Percentiles rank a stretch among this genome's conserved stretches.
phyloP scores from a whole-genome alignment of 1,140 invertebrate genomes.

The Bombus waltoni region DNA sequence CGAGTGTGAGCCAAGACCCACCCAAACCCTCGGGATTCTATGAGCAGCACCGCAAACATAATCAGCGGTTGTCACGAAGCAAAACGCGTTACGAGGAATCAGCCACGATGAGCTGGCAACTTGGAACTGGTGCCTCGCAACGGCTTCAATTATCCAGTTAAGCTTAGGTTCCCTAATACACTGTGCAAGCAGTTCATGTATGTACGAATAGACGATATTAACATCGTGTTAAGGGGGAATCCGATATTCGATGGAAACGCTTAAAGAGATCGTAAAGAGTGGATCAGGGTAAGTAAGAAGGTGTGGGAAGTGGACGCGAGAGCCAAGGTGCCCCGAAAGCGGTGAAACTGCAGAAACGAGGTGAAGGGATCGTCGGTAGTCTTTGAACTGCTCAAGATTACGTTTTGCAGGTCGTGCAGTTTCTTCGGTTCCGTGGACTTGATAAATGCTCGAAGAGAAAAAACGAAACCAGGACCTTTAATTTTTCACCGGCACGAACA shows the following conservation, averaged over 20 bases:
- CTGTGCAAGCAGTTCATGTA: too few species aligned
- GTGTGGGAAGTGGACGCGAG: not conserved
- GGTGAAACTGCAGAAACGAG: conserved; percentile 46
- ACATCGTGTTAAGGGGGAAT: too few species aligned
- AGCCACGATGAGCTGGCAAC: not conserved
- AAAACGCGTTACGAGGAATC: conserved; percentile 29
- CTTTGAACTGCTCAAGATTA: conserved; percentile 78
- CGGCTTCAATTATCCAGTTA: not conserved
- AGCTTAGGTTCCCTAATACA: too few species aligned
- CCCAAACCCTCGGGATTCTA: conserved; percentile 21
- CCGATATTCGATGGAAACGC: not conserved
- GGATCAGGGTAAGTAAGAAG: not conserved
- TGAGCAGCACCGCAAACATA: conserved; percentile 1
- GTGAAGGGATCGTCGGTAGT: conserved; percentile 66
- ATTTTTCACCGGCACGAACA: conserved; percentile 70
- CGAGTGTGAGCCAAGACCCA: not conserved
- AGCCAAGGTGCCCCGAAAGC: conserved; percentile 30
- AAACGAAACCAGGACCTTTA: conserved; percentile 69
- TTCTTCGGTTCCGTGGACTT: conserved; percentile 70
- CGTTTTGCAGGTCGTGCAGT: conserved; percentile 74
- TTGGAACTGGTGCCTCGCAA: not conserved
- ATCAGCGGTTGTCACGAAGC: conserved; percentile 28
- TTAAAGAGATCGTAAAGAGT: conserved; percentile 62
- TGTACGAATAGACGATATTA: too few species aligned
- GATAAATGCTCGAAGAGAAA: conserved; percentile 74